Percentiles rank a stretch among this genome's conserved stretches.
Conservation (phyloP, 1,140 invertebrate genomes). For the Schlechtendalia chinensis region DNA sequence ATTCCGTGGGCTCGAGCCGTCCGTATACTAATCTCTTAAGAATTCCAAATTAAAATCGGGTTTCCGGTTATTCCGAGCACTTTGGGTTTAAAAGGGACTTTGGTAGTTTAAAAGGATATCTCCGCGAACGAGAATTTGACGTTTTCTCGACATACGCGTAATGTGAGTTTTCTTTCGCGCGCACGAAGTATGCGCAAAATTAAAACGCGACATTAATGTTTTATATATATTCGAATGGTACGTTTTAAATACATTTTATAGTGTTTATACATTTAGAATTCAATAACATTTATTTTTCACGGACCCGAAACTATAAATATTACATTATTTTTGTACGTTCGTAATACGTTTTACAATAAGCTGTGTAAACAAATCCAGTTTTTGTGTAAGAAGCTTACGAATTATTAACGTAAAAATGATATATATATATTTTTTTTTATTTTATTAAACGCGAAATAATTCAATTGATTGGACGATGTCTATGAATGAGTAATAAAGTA, state of each 20-base stretch:
- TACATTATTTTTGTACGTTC: background rate
- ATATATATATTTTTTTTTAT: too few relatives aligned
- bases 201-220: too few relatives aligned
- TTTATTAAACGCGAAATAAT: too few relatives aligned
- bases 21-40: conserved; percentile 41
- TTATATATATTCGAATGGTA: too few relatives aligned
- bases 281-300: background rate
- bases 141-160: background rate
- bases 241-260: too few relatives aligned
- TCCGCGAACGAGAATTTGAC: conserved; percentile 10
- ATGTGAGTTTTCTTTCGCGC: background rate
- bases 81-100: conserved; percentile 7
- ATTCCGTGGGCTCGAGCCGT: conserved; percentile 21
- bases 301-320: background rate
- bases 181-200: too few relatives aligned
- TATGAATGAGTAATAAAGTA: too few relatives aligned
- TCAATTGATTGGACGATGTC: too few relatives aligned
- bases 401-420: too few relatives aligned
- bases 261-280: conserved; percentile 6
- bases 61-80: conserved; percentile 17
- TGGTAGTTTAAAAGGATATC: conserved; percentile 16
- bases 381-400: conserved; percentile 13
- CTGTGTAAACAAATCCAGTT: too few relatives aligned
- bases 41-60: conserved; percentile 48
- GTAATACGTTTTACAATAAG: background rate